phyloP scores from a whole-genome alignment of 2,797 vertebrate genomes.

The Cynodonichthys magdalenae region DNA sequence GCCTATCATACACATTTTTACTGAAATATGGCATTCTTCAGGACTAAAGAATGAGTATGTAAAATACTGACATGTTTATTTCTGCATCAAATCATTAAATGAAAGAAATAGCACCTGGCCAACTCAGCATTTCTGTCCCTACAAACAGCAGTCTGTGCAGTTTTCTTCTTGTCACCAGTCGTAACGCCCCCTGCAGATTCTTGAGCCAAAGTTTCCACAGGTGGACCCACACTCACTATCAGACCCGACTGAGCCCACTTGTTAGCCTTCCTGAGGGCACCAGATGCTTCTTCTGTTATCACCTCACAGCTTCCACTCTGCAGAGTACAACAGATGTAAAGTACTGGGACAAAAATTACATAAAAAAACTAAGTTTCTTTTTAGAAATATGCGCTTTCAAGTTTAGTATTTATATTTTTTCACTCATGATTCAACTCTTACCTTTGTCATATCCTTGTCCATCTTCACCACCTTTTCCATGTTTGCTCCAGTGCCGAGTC shows the following conservation, averaged over 20 bases:
- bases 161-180: conserved; percentile 97
- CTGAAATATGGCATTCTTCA: not conserved
- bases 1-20: not conserved
- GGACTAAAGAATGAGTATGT: not conserved
- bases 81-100: not conserved
- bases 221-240: conserved; percentile 95
- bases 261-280: conserved; percentile 94
- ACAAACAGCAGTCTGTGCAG: conserved; percentile 92
- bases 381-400: not conserved
- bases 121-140: conserved; percentile 95
- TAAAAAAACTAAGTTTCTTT: not conserved
- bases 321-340: conserved; percentile 5
- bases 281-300: conserved; percentile 93
- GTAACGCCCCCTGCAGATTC: conserved; percentile 89
- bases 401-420: not conserved
- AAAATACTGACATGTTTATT: not conserved
- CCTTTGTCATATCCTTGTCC: conserved; percentile 99
- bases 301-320: conserved; percentile 96
- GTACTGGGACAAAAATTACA: conserved; percentile 1
- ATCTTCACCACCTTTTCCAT: conserved; percentile 99
- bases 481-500: conserved; percentile 96
- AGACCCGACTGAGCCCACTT: conserved; percentile 99
- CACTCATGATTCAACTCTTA: conserved; percentile 46
- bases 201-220: conserved; percentile 85
- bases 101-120: conserved; percentile 81